Conservation (phyloP, 2,888 invertebrate genomes). For the Rugalucina vietnamica region DNA sequence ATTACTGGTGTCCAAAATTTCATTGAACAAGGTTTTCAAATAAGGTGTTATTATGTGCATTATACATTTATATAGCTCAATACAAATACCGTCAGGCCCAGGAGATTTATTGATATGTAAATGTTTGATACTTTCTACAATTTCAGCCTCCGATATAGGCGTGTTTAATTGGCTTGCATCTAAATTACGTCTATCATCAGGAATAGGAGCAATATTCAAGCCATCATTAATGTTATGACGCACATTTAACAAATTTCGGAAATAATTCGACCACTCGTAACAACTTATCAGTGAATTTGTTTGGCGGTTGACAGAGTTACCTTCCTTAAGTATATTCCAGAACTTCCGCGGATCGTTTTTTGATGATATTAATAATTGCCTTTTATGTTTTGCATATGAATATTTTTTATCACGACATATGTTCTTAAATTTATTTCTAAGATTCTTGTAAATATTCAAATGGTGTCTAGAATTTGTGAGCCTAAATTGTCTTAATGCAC, state of each 20-base stretch:
- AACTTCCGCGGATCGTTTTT: neutral
- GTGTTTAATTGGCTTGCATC: too few relatives aligned
- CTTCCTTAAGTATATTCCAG: neutral
- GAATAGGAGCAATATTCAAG: neutral
- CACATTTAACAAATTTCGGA: neutral
- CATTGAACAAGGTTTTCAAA: conserved; percentile 17
- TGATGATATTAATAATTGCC: neutral
- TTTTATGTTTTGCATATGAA: neutral
- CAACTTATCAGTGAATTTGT: too few relatives aligned
- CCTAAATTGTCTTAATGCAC: too few relatives aligned
- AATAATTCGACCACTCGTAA: neutral
- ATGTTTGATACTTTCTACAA: too few relatives aligned
- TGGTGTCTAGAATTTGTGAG: too few relatives aligned
- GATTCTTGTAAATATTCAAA: too few relatives aligned
- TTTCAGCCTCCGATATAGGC: too few relatives aligned
- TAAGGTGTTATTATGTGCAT: neutral
- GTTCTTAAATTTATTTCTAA: neutral
- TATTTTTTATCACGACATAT: too few relatives aligned
- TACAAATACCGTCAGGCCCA: too few relatives aligned
- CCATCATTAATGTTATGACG: neutral
- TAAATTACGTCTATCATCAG: neutral
- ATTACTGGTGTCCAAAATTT: conserved; percentile 2
- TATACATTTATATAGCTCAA: too few relatives aligned
- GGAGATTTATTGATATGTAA: too few relatives aligned
- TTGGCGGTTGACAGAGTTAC: too few relatives aligned